These are phyloP conservation scores for Piprites chloris DNA, from an alignment of 2,113 vertebrate species.

Conservation along the genomic window DNA sequence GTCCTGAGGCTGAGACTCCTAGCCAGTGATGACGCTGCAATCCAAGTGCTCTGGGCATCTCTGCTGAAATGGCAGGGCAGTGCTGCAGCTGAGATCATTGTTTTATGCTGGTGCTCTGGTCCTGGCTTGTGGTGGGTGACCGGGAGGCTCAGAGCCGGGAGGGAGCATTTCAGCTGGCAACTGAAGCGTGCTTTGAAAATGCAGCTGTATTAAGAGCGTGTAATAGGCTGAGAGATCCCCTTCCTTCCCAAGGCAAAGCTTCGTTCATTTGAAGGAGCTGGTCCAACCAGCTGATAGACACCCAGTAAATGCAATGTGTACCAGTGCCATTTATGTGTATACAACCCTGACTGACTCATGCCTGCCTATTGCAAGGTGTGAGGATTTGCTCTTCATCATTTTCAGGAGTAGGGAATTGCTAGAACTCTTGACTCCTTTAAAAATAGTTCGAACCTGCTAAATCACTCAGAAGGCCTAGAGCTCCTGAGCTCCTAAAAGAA, in stretches of 20 bases:
- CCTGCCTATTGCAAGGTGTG: not conserved
- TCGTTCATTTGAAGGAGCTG: not conserved
- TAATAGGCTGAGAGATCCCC: not conserved
- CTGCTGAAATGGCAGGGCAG: not conserved
- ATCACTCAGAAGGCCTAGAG: not conserved
- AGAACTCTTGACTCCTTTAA: not conserved
- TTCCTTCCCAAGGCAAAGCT: not conserved
- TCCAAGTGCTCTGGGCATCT: not conserved
- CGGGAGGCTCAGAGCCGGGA: rapidly evolving
- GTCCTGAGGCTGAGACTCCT: not conserved
- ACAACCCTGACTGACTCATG: not conserved
- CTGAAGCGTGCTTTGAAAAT: not conserved
- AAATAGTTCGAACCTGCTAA: not conserved
- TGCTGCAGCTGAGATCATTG: not conserved
- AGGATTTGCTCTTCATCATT: not conserved
- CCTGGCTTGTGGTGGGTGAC: not conserved
- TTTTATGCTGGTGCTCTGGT: not conserved
- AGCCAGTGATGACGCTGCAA: not conserved
- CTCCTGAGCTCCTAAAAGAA: not conserved
- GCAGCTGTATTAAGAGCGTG: not conserved
- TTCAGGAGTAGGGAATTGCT: not conserved
- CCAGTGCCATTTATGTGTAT: rapidly evolving
- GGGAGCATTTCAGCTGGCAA: not conserved
- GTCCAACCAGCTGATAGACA: not conserved
- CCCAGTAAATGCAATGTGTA: not conserved